These are phyloP conservation scores for Oscheius sp. DNA, from an alignment of 2,888 invertebrate species.

Conservation along the genomic window DNA sequence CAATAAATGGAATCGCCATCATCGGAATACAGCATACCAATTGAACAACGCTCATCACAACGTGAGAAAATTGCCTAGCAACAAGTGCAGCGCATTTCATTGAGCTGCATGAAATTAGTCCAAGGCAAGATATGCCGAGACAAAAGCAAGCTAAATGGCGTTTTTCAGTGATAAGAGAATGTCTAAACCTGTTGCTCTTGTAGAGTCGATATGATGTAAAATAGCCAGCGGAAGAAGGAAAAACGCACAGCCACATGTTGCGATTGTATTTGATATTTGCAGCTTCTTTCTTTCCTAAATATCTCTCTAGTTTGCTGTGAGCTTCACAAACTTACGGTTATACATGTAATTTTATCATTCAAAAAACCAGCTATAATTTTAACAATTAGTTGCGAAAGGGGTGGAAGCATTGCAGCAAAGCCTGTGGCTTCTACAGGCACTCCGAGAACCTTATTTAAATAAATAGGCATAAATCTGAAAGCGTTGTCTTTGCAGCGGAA, in stretches of 20 bases:
- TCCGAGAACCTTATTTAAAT: constrained; percentile 53
- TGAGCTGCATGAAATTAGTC: constrained; percentile 51
- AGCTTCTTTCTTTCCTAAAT: constrained; percentile 46
- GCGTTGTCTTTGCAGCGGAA: neutral
- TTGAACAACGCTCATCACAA: constrained; percentile 57
- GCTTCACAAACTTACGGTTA: constrained; percentile 31
- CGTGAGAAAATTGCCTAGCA: constrained; percentile 50
- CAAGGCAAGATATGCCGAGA: constrained; percentile 43
- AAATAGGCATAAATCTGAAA: constrained; percentile 55
- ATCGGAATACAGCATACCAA: constrained; percentile 51
- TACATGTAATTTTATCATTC: constrained; percentile 44
- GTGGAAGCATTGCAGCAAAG: constrained; percentile 50
- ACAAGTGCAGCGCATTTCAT: constrained; percentile 53
- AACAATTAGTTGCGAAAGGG: constrained; percentile 45
- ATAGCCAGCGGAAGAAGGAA: constrained; percentile 55
- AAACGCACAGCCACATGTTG: constrained; percentile 52
- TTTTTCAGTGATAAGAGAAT: neutral
- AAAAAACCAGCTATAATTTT: constrained; percentile 48
- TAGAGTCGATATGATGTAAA: constrained; percentile 30
- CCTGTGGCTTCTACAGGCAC: constrained; percentile 50
- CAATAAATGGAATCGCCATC: constrained; percentile 47
- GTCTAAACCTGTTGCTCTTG: constrained; percentile 13
- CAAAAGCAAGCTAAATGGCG: constrained; percentile 38
- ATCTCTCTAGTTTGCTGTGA: neutral
- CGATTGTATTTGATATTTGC: constrained; percentile 54